Evolutionary conservation across 2,113 vertebrate species (phyloP).

Genomic region (Bos taurus): ARS-UCD2.0 NC_037334.1:64871501-64872000

Average conservation of each 20-base stretch:
- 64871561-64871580: background rate
- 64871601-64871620: background rate
- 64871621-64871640: background rate
- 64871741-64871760: background rate
- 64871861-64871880: background rate
- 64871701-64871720: background rate
- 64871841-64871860: background rate
- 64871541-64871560: background rate
- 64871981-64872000: background rate
- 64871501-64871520: background rate
- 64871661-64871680: background rate
- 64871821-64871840: background rate
- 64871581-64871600: background rate
- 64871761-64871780: background rate
- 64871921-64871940: background rate
- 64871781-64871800: background rate
- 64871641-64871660: background rate
- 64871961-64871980: background rate
- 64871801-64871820: background rate
- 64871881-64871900: background rate
- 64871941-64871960: background rate
- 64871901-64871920: background rate
- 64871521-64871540: background rate
- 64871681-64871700: background rate
- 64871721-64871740: background rate